phyloP scores from a whole-genome alignment of 2,113 vertebrate genomes.

The Himantopus leucocephalus region DNA sequence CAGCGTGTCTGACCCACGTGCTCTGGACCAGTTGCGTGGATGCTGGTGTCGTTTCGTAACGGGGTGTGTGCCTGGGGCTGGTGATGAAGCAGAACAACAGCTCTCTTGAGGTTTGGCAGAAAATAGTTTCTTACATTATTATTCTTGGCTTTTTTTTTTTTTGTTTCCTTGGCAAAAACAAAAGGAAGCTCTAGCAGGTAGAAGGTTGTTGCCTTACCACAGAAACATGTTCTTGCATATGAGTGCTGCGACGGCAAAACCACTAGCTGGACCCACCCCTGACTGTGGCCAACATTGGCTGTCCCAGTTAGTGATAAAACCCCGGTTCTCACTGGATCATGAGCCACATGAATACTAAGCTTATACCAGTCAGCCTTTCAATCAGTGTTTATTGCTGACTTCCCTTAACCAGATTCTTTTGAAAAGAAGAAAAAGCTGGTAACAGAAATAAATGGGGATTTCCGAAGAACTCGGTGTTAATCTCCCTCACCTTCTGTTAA shows the following conservation, averaged over 20 bases:
- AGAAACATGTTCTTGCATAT: background rate
- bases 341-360: background rate
- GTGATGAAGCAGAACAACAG: background rate
- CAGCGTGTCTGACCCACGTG: accelerated
- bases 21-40: background rate
- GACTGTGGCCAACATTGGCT: background rate
- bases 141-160: background rate
- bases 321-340: background rate
- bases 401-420: background rate
- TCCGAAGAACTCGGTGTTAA: background rate
- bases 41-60: accelerated
- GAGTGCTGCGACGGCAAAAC: background rate
- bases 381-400: background rate
- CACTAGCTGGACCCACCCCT: background rate
- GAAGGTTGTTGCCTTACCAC: background rate
- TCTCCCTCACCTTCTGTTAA: background rate
- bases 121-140: background rate
- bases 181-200: conserved; percentile 45
- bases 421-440: background rate
- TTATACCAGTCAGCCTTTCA: background rate
- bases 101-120: conserved; percentile 26
- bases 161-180: background rate
- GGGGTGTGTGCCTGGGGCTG: background rate
- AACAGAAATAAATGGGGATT: background rate
- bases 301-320: background rate